Evolutionary conservation across 2,888 invertebrate species (phyloP), one percentile per base, ranked within the genome.

Genomic region (Himalopsyche japonica): DNA sequence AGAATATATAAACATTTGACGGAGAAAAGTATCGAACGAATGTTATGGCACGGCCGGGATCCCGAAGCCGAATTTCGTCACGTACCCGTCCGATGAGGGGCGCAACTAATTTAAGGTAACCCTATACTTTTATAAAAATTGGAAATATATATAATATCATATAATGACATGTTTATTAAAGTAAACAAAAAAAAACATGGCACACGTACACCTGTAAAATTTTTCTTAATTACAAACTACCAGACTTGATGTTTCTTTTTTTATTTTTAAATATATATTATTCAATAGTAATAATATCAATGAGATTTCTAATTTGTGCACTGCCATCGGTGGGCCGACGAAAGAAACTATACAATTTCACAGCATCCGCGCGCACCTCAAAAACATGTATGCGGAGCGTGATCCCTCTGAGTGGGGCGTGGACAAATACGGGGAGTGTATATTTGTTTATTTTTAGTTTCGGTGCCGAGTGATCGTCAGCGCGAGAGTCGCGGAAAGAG

Each of bases 231-330:
- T 70, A 70, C 70, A 70, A 70, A 70, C 70, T 70, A 70, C 70
- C 70, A 70, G 70, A 70, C 70, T 70, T 70, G 70, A 70, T 70
- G 70, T 70, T 70, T 70, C 70, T 70, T 70, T 70, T 70, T 70
- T 70, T 27, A 27, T 70, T 70, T 70, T 70, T 27, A 70, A 57
- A 57, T 57, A 70, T 70, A 70, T 70, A 70, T 70, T 70, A 70
- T 70, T 30, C 27, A 70, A 70, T 70, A 70, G 70, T 70, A 70
- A 70, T 70, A 70, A 30, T 70, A 27, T 70, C 30, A 30, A 70
- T 70, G 70, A 70, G 24, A 27, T 27, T 70, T 70, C 70, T 70
- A 70, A 70, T 70, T 70, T 70, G 70, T 70, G 70, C 70, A 27
- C 70, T 70, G 70, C 70, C 70, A 70, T 27, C 15, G 30, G 70